Evolutionary conservation across 2,113 vertebrate species (phyloP).

Genomic region (Amblyopsis rosae): DNA sequence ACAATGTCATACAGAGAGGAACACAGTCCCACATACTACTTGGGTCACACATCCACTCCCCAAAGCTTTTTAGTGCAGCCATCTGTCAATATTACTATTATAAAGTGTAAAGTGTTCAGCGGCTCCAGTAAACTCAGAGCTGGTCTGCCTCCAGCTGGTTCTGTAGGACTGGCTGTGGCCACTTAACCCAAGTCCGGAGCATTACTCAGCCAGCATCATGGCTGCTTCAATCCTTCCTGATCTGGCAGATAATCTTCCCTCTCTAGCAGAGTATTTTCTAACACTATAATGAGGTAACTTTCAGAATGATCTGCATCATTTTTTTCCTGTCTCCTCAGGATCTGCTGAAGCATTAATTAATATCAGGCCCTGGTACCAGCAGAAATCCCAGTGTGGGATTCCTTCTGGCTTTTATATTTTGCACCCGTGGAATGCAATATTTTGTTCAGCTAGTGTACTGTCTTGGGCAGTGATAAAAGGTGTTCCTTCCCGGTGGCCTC

Average conservation of each 20-base stretch:
- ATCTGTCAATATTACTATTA: slow-evolving; percentile 72
- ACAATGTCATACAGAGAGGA: not conserved
- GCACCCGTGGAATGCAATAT: slow-evolving; percentile 62
- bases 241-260: slow-evolving; percentile 61
- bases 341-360: slow-evolving; percentile 75
- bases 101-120: slow-evolving; percentile 59
- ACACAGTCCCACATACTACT: slow-evolving; percentile 17
- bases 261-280: slow-evolving; percentile 63
- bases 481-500: slow-evolving; percentile 39
- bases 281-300: slow-evolving; percentile 75
- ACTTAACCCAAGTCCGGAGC: slow-evolving; percentile 57
- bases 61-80: slow-evolving; percentile 65
- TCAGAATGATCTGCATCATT: slow-evolving; percentile 75
- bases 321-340: slow-evolving; percentile 65
- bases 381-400: slow-evolving; percentile 70
- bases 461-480: slow-evolving; percentile 56
- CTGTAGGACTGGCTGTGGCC: slow-evolving; percentile 43
- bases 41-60: slow-evolving; percentile 45
- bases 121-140: slow-evolving; percentile 45
- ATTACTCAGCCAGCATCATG: slow-evolving; percentile 49
- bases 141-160: slow-evolving; percentile 66
- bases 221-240: slow-evolving; percentile 53
- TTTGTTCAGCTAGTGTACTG: slow-evolving; percentile 51
- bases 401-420: slow-evolving; percentile 71
- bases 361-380: slow-evolving; percentile 64